A percentile compares a stretch with the other conserved stretches of the same genome.
Conservation (phyloP, 35 echinoderm and acorn worm species). For the Chiridota heheva region DNA sequence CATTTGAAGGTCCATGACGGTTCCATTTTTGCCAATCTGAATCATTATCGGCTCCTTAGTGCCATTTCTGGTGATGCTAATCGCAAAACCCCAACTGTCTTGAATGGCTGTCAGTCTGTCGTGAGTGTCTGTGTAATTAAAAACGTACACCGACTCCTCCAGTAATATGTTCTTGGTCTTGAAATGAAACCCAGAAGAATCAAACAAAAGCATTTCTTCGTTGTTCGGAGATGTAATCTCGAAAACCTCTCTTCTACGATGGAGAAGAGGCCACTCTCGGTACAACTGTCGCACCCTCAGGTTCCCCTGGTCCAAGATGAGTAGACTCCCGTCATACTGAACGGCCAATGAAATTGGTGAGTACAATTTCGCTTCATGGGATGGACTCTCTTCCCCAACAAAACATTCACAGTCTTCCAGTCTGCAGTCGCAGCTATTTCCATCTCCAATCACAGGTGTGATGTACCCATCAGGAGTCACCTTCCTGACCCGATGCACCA, state of each 20-base stretch:
- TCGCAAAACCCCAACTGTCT: conserved; percentile 62
- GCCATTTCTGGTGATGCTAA: conserved; percentile 47
- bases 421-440: conserved; percentile 68
- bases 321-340: conserved; percentile 35
- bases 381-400: conserved; percentile 59
- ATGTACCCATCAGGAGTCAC: conserved; percentile 78
- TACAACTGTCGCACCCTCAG: conserved; percentile 69
- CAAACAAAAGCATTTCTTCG: conserved; percentile 67
- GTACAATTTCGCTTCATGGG: conserved; percentile 66
- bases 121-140: conserved; percentile 68
- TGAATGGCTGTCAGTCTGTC: conserved; percentile 49
- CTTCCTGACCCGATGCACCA: conserved; percentile 65
- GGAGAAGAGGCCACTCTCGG: conserved; percentile 34
- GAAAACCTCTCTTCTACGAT: conserved; percentile 41
- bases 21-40: conserved; percentile 28
- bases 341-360: conserved; percentile 72
- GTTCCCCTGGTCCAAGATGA: conserved; percentile 91
- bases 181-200: conserved; percentile 66
- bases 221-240: conserved; percentile 62
- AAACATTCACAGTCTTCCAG: conserved; percentile 76
- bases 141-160: conserved; percentile 57
- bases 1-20: conserved; percentile 10
- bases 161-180: conserved; percentile 67
- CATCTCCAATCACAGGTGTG: conserved; percentile 63
- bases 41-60: conserved; percentile 51